Percentiles rank a stretch among this genome's conserved stretches.
These are phyloP conservation scores for Dryadula phaetusa DNA, from an alignment of 2,888 invertebrate species.

Conservation along the genomic window DNA sequence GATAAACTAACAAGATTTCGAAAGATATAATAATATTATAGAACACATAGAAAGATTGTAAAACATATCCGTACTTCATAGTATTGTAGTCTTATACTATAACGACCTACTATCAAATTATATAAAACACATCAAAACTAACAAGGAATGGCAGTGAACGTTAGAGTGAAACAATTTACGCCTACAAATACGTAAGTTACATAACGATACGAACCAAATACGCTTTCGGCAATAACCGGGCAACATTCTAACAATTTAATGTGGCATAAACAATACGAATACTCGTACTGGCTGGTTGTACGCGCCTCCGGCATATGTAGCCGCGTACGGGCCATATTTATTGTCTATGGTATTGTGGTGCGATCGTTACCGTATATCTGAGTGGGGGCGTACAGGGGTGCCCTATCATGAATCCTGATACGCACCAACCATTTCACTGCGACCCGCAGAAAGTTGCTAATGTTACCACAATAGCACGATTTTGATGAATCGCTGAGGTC, in stretches of 20 bases:
- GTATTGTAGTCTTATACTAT: neutral
- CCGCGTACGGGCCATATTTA: constrained; percentile 77
- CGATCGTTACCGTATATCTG: constrained; percentile 81
- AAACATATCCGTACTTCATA: neutral
- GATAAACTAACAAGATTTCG: too few relatives aligned
- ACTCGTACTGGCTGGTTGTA: constrained; percentile 65
- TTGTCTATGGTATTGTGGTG: constrained; percentile 81
- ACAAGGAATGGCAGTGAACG: constrained; percentile 56
- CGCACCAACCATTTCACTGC: constrained; percentile 68
- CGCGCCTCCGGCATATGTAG: constrained; percentile 72
- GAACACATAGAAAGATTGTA: neutral
- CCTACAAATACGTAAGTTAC: constrained; percentile 68
- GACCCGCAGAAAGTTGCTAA: constrained; percentile 63
- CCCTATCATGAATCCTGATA: constrained; percentile 82
- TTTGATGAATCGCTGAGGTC: constrained; percentile 45
- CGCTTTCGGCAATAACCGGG: constrained; percentile 82
- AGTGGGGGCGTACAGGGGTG: constrained; percentile 72
- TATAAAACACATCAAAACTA: constrained; percentile 59
- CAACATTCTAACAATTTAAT: constrained; percentile 83
- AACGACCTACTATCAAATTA: constrained; percentile 47
- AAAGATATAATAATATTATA: too few relatives aligned
- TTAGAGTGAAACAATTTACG: constrained; percentile 62
- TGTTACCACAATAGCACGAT: constrained; percentile 41
- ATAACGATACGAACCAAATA: constrained; percentile 77
- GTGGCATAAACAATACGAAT: constrained; percentile 81